Conservation (phyloP, 2,113 vertebrate species). For the Zosterops japonicus region DNA sequence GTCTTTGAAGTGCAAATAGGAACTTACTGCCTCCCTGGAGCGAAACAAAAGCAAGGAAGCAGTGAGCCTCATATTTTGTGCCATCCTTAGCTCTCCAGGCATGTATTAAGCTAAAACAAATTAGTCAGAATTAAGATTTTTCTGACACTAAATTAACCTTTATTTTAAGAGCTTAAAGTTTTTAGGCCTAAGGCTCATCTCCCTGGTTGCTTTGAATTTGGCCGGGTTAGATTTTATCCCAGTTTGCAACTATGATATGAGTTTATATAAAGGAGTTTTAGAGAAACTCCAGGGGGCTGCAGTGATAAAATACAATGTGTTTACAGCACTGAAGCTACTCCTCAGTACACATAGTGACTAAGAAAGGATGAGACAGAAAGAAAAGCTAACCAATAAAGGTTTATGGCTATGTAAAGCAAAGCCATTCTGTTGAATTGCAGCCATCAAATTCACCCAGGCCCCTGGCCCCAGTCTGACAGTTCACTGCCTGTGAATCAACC, state of each 20-base stretch:
- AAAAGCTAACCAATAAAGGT: neutral
- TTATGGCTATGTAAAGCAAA: neutral
- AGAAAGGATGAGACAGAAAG: neutral
- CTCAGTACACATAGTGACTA: neutral
- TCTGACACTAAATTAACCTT: slow-evolving; percentile 10
- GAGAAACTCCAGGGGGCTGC: neutral
- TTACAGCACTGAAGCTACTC: neutral
- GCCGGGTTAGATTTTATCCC: neutral
- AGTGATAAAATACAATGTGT: neutral
- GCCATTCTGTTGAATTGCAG: neutral
- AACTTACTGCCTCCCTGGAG: neutral
- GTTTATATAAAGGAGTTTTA: neutral
- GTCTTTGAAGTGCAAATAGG: neutral
- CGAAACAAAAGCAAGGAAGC: neutral
- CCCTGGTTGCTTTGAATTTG: neutral
- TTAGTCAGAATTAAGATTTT: neutral
- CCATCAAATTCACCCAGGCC: neutral
- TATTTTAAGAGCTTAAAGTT: slow-evolving; percentile 1
- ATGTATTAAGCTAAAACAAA: neutral
- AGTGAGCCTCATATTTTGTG: neutral
- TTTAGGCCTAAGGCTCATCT: neutral
- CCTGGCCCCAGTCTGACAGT: neutral
- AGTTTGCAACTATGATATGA: neutral
- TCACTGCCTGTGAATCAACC: neutral
- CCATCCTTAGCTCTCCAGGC: neutral